Evolutionary conservation across 2,888 invertebrate species (phyloP).

Genomic region (Plebejus anna): DNA sequence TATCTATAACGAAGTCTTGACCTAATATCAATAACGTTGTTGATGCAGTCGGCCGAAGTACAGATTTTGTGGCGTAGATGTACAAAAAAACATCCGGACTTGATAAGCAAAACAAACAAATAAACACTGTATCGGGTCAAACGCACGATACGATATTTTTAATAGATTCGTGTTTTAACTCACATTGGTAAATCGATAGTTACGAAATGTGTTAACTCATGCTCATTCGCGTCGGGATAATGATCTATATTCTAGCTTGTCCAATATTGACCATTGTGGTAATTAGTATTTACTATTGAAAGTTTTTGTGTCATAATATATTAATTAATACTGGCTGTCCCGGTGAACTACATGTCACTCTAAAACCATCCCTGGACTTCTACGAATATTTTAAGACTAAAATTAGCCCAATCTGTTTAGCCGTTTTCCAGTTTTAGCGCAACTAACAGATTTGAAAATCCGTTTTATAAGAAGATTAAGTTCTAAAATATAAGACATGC

Average conservation of each 20-base stretch:
- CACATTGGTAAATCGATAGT: slow-evolving; percentile 1
- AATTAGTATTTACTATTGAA: too few species aligned
- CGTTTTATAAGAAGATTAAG: too few species aligned
- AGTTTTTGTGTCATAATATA: too few species aligned
- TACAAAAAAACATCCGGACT: slow-evolving; percentile 79
- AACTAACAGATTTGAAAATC: too few species aligned
- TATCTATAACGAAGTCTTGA: slow-evolving; percentile 62
- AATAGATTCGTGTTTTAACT: slow-evolving; percentile 47
- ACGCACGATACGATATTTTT: slow-evolving; percentile 69
- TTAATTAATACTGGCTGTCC: too few species aligned
- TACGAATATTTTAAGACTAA: too few species aligned
- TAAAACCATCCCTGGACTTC: too few species aligned
- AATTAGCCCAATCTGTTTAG: too few species aligned
- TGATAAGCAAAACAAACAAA: slow-evolving; percentile 78
- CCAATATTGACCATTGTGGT: background rate
- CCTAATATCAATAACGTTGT: slow-evolving; percentile 67
- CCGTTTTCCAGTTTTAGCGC: too few species aligned
- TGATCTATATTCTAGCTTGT: background rate
- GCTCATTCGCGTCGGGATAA: background rate
- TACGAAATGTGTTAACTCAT: slow-evolving; percentile 22
- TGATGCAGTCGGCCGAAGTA: slow-evolving; percentile 65
- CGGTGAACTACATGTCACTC: too few species aligned
- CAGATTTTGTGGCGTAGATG: slow-evolving; percentile 72
- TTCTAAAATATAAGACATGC: too few species aligned
- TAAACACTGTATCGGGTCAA: slow-evolving; percentile 75